phyloP scores from a whole-genome alignment of 2,113 vertebrate genomes.

The Antennarius striatus region DNA sequence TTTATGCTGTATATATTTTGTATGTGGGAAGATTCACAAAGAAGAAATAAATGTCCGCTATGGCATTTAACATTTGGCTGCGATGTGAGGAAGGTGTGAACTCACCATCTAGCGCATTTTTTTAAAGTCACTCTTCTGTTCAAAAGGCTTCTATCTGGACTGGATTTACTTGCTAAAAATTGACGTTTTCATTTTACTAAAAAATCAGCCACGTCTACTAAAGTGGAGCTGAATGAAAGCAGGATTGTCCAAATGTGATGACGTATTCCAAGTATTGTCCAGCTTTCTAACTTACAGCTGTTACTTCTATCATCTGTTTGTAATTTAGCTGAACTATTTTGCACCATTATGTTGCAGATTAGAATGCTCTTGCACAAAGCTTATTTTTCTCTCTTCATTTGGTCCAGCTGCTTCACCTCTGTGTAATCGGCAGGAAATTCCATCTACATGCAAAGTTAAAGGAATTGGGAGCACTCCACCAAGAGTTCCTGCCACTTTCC shows the following conservation, averaged over 20 bases:
- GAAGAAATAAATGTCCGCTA: too few relatives aligned
- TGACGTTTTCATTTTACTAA: slow-evolving; percentile 4
- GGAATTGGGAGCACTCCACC: slow-evolving; percentile 65
- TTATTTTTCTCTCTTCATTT: slow-evolving; percentile 70
- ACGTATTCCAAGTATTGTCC: not conserved
- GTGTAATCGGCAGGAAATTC: slow-evolving; percentile 81
- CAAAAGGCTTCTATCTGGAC: slow-evolving; percentile 17
- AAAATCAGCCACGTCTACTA: not conserved
- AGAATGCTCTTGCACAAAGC: slow-evolving; percentile 48
- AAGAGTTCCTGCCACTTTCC: slow-evolving; percentile 69
- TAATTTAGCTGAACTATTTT: slow-evolving; percentile 41
- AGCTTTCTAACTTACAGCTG: slow-evolving; percentile 17
- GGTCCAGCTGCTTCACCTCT: slow-evolving; percentile 58
- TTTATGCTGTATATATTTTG: slow-evolving; percentile 4
- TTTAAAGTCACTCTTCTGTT: slow-evolving; percentile 13
- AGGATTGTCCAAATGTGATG: slow-evolving; percentile 9
- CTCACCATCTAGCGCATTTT: not conserved
- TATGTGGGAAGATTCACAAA: too few relatives aligned
- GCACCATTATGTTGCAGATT: slow-evolving; percentile 52
- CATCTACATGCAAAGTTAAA: slow-evolving; percentile 68
- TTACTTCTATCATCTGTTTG: slow-evolving; percentile 12
- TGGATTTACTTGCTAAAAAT: slow-evolving; percentile 10
- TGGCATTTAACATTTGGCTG: not conserved
- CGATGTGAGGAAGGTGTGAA: not conserved
- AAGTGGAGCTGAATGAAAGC: not conserved